Conservation (phyloP, 2,113 vertebrate genomes). For the Coryphaenoides rupestris region DNA sequence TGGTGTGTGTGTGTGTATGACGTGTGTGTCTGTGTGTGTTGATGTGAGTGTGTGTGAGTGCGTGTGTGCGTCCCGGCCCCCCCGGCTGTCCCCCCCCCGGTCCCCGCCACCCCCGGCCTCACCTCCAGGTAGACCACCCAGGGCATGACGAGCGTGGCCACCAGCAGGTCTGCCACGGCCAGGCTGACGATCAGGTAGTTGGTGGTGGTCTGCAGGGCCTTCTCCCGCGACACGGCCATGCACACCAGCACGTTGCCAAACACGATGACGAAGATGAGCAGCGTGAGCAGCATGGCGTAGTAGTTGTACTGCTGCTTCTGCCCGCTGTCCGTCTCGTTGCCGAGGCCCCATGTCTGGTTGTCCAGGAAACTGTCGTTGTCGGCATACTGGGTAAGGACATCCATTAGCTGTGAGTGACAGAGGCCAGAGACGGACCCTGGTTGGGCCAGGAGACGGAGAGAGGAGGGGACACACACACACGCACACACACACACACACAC, state of each 20-base stretch:
- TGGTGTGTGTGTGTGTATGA: no score
- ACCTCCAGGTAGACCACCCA: slow-evolving; percentile 97
- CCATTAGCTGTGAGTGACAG: slow-evolving; percentile 78
- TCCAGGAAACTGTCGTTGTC: slow-evolving; percentile 78
- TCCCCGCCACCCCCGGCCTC: slow-evolving; percentile 31
- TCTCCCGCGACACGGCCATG: slow-evolving; percentile 94
- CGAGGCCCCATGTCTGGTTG: slow-evolving; percentile 79
- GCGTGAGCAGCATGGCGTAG: slow-evolving; percentile 92
- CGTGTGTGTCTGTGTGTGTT: no score
- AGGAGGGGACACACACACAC: neutral
- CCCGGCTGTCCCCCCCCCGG: neutral
- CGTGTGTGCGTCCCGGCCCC: neutral
- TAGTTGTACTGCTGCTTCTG: slow-evolving; percentile 87
- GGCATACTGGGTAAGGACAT: slow-evolving; percentile 87
- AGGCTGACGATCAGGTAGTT: slow-evolving; percentile 98
- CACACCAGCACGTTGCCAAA: slow-evolving; percentile 97
- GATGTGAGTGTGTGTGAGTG: neutral
- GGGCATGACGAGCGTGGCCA: slow-evolving; percentile 95
- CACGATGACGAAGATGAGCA: slow-evolving; percentile 95
- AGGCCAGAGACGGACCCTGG: slow-evolving; percentile 63
- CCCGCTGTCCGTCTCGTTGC: slow-evolving; percentile 76
- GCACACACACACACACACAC: neutral
- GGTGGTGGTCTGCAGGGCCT: slow-evolving; percentile 95
- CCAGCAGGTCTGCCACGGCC: slow-evolving; percentile 92
- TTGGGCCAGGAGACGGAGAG: neutral